Conservation (phyloP, 2,888 invertebrate species). For the Ephialtes manifestator region DNA sequence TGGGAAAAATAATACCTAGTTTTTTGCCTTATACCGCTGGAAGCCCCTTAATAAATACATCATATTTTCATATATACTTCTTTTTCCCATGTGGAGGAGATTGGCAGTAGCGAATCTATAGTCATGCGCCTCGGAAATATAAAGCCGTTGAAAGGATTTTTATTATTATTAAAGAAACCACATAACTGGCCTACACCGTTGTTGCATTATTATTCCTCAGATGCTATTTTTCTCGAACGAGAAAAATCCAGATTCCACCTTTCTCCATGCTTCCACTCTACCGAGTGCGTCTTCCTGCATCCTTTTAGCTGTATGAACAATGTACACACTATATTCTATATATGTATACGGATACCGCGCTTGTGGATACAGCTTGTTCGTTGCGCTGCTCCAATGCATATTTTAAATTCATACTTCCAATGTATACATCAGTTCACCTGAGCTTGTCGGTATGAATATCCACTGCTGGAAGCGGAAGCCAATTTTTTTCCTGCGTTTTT, state of each 20-base stretch:
- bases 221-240: slow-evolving; percentile 44
- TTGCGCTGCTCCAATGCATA: slow-evolving; percentile 63
- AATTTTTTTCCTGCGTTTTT: slow-evolving; percentile 10
- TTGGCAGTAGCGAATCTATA: neutral
- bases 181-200: slow-evolving; percentile 23
- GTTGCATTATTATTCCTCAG: slow-evolving; percentile 44
- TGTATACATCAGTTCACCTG: slow-evolving; percentile 28
- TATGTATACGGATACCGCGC: neutral
- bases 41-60: neutral
- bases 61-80: neutral
- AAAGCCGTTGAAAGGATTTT: neutral
- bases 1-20: no score
- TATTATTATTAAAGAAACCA: slow-evolving; percentile 5
- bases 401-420: slow-evolving; percentile 61
- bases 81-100: neutral
- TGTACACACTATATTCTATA: neutral
- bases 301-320: slow-evolving; percentile 8
- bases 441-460: slow-evolving; percentile 11
- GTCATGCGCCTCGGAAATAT: neutral
- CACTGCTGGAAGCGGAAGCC: neutral
- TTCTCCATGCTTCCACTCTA: slow-evolving; percentile 40
- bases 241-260: slow-evolving; percentile 38
- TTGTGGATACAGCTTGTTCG: slow-evolving; percentile 36
- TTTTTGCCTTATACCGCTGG: no score
- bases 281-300: slow-evolving; percentile 45